A percentile compares a stretch with the other conserved stretches of the same genome.
Conservation (phyloP, 1,140 invertebrate species). For the Calycopis cecrops region DNA sequence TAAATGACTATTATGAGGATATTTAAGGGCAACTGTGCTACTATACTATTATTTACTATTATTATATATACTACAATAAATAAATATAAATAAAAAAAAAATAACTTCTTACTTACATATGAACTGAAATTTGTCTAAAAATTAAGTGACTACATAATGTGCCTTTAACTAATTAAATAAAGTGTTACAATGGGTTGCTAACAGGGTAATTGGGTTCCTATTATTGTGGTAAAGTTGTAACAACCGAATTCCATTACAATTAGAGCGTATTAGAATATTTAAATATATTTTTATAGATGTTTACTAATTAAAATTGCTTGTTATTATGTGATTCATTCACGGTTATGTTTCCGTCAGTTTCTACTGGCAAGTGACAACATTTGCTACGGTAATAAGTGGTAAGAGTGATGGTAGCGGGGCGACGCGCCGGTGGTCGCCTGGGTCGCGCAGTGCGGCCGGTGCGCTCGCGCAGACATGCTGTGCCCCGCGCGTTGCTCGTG, state of each 20-base stretch:
- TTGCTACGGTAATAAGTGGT: slow-evolving; percentile 33
- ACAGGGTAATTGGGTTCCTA: too few species aligned
- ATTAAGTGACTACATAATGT: too few species aligned
- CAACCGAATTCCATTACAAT: not conserved
- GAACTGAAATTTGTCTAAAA: too few species aligned
- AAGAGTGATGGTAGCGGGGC: slow-evolving; percentile 51
- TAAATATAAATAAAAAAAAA: too few species aligned
- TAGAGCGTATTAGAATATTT: not conserved
- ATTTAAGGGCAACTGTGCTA: too few species aligned
- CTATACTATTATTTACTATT: too few species aligned
- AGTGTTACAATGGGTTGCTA: too few species aligned
- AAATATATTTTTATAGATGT: too few species aligned
- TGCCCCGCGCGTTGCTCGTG: slow-evolving; percentile 76
- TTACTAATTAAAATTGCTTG: not conserved
- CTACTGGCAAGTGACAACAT: not conserved
- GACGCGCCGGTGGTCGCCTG: slow-evolving; percentile 46
- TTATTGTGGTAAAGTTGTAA: not conserved
- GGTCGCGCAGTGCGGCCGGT: slow-evolving; percentile 54
- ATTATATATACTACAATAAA: too few species aligned
- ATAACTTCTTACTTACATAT: too few species aligned
- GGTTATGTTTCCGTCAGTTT: not conserved
- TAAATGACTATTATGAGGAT: too few species aligned
- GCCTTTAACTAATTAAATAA: too few species aligned
- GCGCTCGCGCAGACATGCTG: slow-evolving; percentile 65
- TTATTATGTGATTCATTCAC: not conserved